phyloP scores from a whole-genome alignment of 2,888 invertebrate genomes.

The Nasonia oneida region DNA sequence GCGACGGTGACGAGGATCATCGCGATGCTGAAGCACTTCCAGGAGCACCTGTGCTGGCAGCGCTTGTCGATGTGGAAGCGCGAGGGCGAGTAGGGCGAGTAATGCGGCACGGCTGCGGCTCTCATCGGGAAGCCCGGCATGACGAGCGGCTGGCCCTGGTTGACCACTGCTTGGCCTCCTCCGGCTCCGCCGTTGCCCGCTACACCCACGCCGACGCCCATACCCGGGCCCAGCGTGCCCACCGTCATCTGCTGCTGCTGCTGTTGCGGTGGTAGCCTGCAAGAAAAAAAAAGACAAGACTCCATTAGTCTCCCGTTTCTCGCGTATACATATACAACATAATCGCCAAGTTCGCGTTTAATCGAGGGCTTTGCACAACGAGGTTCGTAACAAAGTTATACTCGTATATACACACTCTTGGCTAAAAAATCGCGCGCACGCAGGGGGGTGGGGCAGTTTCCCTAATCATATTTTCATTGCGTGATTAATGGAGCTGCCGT shows the following conservation, averaged over 20 bases:
- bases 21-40: constrained; percentile 97
- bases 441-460: no score
- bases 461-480: constrained; percentile 59
- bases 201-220: constrained; percentile 79
- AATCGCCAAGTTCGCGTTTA: no score
- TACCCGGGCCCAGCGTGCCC: constrained; percentile 80
- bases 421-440: constrained; percentile 32
- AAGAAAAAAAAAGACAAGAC: constrained; percentile 59
- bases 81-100: constrained; percentile 94
- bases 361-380: background rate
- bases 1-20: constrained; percentile 94
- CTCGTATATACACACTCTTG: no score
- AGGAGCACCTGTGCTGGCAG: constrained; percentile 95
- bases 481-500: constrained; percentile 47
- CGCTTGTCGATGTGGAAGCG: constrained; percentile 97
- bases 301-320: background rate
- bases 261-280: constrained; percentile 81
- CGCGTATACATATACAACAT: no score
- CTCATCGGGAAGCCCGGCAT: constrained; percentile 94
- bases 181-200: constrained; percentile 78
- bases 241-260: constrained; percentile 77
- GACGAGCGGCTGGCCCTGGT: constrained; percentile 86
- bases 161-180: constrained; percentile 81
- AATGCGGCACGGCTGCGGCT: constrained; percentile 86
- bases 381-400: background rate